Evolutionary conservation across 2,113 vertebrate genomes (phyloP).

Genomic region (Procavia capensis): DNA sequence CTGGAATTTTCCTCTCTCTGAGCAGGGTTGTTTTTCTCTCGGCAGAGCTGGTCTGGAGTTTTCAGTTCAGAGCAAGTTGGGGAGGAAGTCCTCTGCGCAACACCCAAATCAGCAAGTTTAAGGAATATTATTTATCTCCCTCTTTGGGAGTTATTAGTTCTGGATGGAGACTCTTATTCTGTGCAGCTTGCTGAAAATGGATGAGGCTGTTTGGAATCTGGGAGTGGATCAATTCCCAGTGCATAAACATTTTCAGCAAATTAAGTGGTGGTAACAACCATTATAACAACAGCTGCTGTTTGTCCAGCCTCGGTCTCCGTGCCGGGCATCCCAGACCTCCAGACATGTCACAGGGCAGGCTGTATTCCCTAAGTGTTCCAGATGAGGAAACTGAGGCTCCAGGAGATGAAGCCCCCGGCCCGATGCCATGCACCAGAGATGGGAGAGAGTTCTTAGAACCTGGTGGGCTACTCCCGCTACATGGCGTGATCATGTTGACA

Average conservation of each 20-base stretch:
- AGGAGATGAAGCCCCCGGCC: neutral
- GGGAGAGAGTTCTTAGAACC: too few relatives aligned
- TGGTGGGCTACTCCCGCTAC: too few relatives aligned
- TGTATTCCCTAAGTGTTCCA: neutral
- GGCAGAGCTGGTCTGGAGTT: neutral
- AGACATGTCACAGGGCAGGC: neutral
- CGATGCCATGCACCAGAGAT: too few relatives aligned
- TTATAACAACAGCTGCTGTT: neutral
- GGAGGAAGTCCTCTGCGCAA: neutral
- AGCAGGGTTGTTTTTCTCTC: neutral
- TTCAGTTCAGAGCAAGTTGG: neutral
- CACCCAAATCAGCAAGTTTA: conserved; percentile 3
- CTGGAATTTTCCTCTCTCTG: conserved; percentile 76
- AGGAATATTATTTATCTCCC: conserved; percentile 54
- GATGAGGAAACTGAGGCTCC: neutral
- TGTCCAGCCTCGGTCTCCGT: neutral
- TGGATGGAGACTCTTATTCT: conserved; percentile 19
- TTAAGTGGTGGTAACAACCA: neutral
- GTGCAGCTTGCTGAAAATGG: conserved; percentile 35
- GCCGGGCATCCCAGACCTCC: neutral
- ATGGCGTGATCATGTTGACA: fast-evolving
- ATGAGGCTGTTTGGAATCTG: conserved; percentile 22
- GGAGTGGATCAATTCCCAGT: neutral
- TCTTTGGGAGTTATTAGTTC: conserved; percentile 35
- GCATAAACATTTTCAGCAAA: conserved; percentile 67